Base-by-base conservation (phyloP, 2,113 vertebrate species). In the Murina feae region DNA sequence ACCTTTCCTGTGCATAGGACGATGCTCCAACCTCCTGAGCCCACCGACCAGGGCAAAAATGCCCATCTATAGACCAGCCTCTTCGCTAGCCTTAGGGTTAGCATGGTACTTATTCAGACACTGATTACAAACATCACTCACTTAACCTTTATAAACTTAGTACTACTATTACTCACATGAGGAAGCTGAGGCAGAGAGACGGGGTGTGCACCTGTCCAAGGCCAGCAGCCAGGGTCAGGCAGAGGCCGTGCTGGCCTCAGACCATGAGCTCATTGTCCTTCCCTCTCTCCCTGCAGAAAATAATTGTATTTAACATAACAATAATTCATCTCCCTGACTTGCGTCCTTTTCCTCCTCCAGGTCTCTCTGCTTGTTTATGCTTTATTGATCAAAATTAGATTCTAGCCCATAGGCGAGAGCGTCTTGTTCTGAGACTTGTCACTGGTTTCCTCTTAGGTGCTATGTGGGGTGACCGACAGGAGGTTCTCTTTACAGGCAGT, bases 231-330 rank as follows among this genome's bases (percentile, higher is more conserved):
- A 14, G 23, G 6, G 14, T 55, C 18, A 23, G 78, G 55, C 23
- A 2, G 60, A 28, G 42, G 23, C 3, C 0, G 17, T 32, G 20
- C 2, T 0, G 2, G 35, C 32, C 42, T 58, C 8, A 2, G 32
- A 17, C 20, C 3, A 55, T 21, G 4, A 7, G 47, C 42, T 17
- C 6, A 0, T 4, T 8, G n/a, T 18, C 2, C 0, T 1, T 0
- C 16, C 51, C 35, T 21, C 83, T 14, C 9, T 72, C 49, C 2
- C 55, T 5, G 3, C 25, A 30, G 74, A 17, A 10, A 14, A 32
- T 30, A 25, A 4, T 9, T 25, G 7, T 7, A 4, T 1, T 1
- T 9, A 2, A 3, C 8, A 5, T 35, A 2, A 18, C 39, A 23
- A 0, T 6, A 25, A 4, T 47, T 53, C 66, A 1, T 12, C 30